phyloP scores from a whole-genome alignment of 2,797 vertebrate genomes.

The Bradypodion pumilum region DNA sequence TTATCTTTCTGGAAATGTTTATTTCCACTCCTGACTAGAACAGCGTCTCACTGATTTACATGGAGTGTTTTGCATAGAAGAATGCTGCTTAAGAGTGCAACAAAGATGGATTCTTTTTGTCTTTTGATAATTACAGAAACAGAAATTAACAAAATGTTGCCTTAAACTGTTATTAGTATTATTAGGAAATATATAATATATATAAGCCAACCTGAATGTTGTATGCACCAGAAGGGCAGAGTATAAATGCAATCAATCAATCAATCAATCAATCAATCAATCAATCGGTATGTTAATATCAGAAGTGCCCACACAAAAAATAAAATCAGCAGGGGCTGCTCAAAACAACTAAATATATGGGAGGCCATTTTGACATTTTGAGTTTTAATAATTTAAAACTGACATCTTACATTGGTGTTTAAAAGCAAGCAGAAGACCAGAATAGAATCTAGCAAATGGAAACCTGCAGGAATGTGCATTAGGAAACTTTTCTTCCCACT shows the following conservation, averaged over 20 bases:
- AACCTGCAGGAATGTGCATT: not conserved
- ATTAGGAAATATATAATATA: too few species aligned
- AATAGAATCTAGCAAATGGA: not conserved
- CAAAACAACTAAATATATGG: not conserved
- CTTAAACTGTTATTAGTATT: not conserved
- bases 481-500: not conserved
- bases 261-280: too few species aligned
- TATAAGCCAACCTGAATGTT: too few species aligned
- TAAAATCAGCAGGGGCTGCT: not conserved
- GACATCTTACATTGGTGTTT: not conserved
- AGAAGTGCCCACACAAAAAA: not conserved
- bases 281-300: not conserved
- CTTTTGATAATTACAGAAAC: not conserved
- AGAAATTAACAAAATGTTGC: not conserved
- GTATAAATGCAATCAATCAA: too few species aligned
- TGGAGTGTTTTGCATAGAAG: not conserved
- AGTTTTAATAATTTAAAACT: not conserved
- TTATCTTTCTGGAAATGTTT: not conserved
- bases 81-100: not conserved
- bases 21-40: not conserved
- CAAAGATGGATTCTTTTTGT: not conserved
- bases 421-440: not conserved
- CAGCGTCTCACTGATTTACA: not conserved
- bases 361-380: not conserved
- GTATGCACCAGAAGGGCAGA: too few species aligned